phyloP scores from a whole-genome alignment of 2,797 vertebrate genomes.

The Sebastes elongatus region DNA sequence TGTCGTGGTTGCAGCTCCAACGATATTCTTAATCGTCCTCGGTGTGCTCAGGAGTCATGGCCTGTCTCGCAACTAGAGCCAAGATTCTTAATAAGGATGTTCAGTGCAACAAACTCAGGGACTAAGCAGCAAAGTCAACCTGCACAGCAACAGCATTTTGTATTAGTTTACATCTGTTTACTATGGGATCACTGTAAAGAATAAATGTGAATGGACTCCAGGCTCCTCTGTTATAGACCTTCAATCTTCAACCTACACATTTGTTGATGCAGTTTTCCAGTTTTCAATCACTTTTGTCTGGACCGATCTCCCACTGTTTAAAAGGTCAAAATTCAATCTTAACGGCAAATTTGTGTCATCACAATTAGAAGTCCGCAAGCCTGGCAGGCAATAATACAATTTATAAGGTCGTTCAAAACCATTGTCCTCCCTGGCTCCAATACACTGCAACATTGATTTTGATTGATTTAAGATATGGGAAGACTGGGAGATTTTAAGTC shows the following conservation, averaged over 20 bases:
- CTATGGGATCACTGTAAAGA: not conserved
- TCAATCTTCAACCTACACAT: not conserved
- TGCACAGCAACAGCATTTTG: not conserved
- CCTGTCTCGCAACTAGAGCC: conserved; percentile 22
- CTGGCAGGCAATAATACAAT: not conserved
- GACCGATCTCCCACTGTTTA: not conserved
- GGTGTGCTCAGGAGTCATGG: conserved; percentile 41
- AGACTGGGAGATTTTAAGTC: not conserved
- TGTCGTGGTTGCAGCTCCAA: conserved; percentile 64
- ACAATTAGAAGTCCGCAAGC: not conserved
- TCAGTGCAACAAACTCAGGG: not conserved
- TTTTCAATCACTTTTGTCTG: not conserved
- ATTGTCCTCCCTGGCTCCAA: not conserved
- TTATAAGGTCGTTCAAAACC: not conserved
- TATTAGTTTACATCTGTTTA: conserved; percentile 10
- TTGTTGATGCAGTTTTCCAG: not conserved
- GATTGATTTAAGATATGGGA: not conserved
- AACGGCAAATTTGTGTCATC: not conserved
- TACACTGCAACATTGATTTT: not conserved
- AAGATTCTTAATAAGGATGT: not conserved
- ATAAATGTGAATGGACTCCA: not conserved
- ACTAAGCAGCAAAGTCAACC: not conserved
- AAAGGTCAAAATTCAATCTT: not conserved
- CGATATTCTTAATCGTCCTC: conserved; percentile 53
- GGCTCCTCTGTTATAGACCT: not conserved